Evolutionary conservation across 2,888 invertebrate genomes (phyloP), one percentile per base, ranked within the genome.

Genomic region (Catocala fraxini): DNA sequence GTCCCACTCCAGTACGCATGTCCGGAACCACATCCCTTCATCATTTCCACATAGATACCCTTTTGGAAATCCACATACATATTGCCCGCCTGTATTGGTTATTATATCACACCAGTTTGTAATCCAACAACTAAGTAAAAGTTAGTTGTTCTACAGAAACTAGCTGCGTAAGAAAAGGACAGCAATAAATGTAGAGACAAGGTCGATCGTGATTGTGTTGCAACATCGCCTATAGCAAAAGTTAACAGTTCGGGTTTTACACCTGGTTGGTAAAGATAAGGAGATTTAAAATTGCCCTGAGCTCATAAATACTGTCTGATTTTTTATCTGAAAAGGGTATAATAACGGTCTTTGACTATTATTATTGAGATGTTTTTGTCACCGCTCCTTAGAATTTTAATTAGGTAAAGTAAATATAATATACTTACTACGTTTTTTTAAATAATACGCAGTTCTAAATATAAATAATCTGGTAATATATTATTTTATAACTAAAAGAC

Each of bases 1-100:
- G 85, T 91, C 91, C 82, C 89, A 81, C 90, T 89, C 86, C 84
- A 89, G 83, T 91, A 92, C 93, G 93, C 93, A 93, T 93, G 93
- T 89, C 89, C 92, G 89, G 86, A 88, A 85, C 86, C 73, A 80
- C 84, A 89, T 90, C 87, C 89, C 89, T 89, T 87, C 81, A 83
- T 83, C 79, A 83, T 84, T 85, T 84, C 80, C 80, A 82, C 78
- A 80, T 78, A 80, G 75, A 85, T 80, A 78, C 79, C 80, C 75
- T 80, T 82, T 83, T 81, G 72, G 43, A 64, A 77, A 76, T 73
- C 63, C 67, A 67, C 66, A 64, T 63, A 54, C 63, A 52, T 64
- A 62, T 65, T 66, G 74, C 74, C 75, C 71, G 66, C 68, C 66
- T 65, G 64, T 65, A 73, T 60, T 63, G 66, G 70, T 63, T 48